A percentile compares a stretch with the other conserved stretches of the same genome.
phyloP scores from a whole-genome alignment of 2,888 invertebrate genomes.

The Eupeodes luniger region DNA sequence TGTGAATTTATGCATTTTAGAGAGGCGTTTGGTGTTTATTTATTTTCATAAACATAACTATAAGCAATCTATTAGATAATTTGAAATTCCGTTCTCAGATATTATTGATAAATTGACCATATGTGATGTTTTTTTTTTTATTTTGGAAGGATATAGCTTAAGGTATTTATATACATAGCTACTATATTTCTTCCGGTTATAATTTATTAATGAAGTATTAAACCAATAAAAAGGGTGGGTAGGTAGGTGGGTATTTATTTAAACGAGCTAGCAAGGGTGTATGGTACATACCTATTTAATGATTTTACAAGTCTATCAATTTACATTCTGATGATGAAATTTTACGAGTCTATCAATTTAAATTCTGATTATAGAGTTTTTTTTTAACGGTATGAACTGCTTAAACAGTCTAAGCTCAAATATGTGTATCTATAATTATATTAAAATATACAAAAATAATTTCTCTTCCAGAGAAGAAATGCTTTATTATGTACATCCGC shows the following conservation, averaged over 20 bases:
- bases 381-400: too few relatives aligned
- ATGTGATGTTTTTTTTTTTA: constrained; percentile 18
- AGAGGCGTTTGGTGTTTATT: constrained; percentile 23
- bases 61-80: constrained; percentile 41
- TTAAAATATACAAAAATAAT: too few relatives aligned
- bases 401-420: too few relatives aligned
- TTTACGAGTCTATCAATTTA: not conserved
- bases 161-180: not conserved
- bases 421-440: too few relatives aligned
- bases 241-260: not conserved
- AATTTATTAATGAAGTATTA: constrained; percentile 25
- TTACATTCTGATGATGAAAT: not conserved
- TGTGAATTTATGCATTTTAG: constrained; percentile 39
- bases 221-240: not conserved
- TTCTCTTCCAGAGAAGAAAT: too few relatives aligned
- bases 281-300: not conserved
- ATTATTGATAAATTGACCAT: constrained; percentile 45
- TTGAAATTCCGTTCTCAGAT: constrained; percentile 41
- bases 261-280: not conserved
- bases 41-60: constrained; percentile 25
- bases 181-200: constrained; percentile 24
- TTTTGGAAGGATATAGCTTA: not conserved
- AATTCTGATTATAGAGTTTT: not conserved
- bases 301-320: constrained; percentile 25
- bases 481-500: too few relatives aligned